These are phyloP conservation scores for Ifrita kowaldi DNA, from an alignment of 2,113 vertebrate species.

Conservation along the genomic window DNA sequence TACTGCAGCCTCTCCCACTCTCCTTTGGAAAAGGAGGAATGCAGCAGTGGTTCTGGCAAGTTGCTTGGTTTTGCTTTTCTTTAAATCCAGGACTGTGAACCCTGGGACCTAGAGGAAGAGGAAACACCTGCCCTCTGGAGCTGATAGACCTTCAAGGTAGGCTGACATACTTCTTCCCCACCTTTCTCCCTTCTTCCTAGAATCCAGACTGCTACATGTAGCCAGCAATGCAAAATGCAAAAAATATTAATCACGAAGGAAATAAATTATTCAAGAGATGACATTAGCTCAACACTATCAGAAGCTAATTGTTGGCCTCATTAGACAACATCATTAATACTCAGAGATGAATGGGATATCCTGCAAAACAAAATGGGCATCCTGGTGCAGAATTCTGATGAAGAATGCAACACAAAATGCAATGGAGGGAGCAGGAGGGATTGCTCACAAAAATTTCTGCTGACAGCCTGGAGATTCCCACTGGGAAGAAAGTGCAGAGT, in stretches of 20 bases:
- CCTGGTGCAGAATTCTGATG: background rate
- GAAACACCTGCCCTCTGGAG: background rate
- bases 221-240: background rate
- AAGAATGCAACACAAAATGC: background rate
- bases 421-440: background rate
- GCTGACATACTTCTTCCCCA: background rate
- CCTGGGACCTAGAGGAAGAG: background rate
- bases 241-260: background rate
- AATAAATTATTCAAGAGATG: background rate
- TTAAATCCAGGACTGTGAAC: background rate
- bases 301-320: background rate
- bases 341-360: background rate
- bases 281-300: background rate
- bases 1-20: background rate
- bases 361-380: background rate
- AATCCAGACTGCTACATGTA: background rate
- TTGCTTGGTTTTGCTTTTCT: background rate
- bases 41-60: background rate
- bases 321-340: background rate
- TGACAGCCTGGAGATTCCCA: background rate
- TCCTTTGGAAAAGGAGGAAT: background rate
- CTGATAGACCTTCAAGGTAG: background rate
- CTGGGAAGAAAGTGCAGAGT: background rate
- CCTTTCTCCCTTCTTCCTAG: background rate
- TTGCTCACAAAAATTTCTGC: background rate